These are phyloP conservation scores for Nomada fabriciana DNA, from an alignment of 2,888 invertebrate genomes.

Conservation along the genomic window DNA sequence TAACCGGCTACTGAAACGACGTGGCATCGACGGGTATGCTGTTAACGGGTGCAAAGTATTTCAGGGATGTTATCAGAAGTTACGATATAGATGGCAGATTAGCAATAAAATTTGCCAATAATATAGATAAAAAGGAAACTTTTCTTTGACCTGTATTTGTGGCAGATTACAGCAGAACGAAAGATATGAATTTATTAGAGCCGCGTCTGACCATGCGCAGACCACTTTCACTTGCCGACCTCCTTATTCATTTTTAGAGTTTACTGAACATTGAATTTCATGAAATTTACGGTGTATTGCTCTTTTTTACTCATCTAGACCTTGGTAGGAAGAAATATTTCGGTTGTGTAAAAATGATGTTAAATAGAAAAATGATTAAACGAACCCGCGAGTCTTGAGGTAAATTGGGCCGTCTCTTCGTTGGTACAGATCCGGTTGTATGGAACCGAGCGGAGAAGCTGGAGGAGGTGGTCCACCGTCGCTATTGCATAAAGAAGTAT, in stretches of 20 bases:
- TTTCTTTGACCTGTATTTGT: not conserved
- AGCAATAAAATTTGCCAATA: no score
- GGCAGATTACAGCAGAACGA: not conserved
- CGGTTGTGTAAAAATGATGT: not conserved
- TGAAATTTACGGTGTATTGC: not conserved
- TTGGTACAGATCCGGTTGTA: constrained; percentile 95
- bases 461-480: constrained; percentile 84
- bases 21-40: not conserved
- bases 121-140: no score
- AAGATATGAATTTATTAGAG: not conserved
- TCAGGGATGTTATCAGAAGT: not conserved
- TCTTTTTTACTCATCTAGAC: no score
- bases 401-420: constrained; percentile 92
- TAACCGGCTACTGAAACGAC: not conserved
- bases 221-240: not conserved
- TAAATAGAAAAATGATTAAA: not conserved
- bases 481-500: constrained; percentile 72
- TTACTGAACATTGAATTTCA: not conserved
- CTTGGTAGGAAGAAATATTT: not conserved
- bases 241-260: not conserved
- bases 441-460: constrained; percentile 90
- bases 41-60: not conserved
- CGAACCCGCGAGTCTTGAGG: constrained; percentile 86
- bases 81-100: no score
- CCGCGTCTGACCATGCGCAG: not conserved